Base-by-base conservation (phyloP, 1,140 invertebrate species). In the Nasonia giraulti region DNA sequence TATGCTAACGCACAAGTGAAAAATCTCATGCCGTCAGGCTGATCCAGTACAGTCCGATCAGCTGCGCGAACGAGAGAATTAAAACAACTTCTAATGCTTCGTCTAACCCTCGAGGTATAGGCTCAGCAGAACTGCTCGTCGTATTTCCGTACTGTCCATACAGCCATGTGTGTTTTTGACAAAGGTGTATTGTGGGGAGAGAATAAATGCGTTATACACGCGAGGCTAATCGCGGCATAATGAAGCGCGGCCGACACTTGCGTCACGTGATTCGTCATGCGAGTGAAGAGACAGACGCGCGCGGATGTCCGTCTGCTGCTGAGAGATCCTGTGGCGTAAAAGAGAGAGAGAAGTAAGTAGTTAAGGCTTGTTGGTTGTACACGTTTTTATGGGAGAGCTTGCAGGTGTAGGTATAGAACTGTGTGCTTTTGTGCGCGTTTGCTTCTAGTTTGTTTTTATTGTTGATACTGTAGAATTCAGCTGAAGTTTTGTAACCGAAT, bases 231-330 rank as follows among this genome's bases (percentile, higher is more conserved):
- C 12, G 47, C 47, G 12, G 47, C 47, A 20, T 31, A 75, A 44
- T 20, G 2, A 40, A 17, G 37, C 33, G 73, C 31, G 20, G 31
- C 73, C 27, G 73, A 20, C 73, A 20, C 55, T 80, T 40, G 33
- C 62, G 33, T 68, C 55, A 68, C 27, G 31, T 80, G 20, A 17
- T n/a, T 68, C 62, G 33, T 66, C 55, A 80, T 66, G 55, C 50
- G 47, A 31, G 33, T 55, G 20, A 23, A 37, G 17, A 31, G 33
- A 12, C 31, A 10, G 33, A 80, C 33, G 62, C 11, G 33, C 5
- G 33, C 10, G 55, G 55, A 62, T 62, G 55, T 62, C 55, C 55
- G 17, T 62, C 55, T 62, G 17, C 47, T 62, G 2, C 55, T 14
- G 50, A 14, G 5, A 5, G 55, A n/a, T 55, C 17, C 17, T 55